These are phyloP conservation scores for Prenolepis imparis DNA, from an alignment of 2,888 invertebrate species.

Conservation along the genomic window DNA sequence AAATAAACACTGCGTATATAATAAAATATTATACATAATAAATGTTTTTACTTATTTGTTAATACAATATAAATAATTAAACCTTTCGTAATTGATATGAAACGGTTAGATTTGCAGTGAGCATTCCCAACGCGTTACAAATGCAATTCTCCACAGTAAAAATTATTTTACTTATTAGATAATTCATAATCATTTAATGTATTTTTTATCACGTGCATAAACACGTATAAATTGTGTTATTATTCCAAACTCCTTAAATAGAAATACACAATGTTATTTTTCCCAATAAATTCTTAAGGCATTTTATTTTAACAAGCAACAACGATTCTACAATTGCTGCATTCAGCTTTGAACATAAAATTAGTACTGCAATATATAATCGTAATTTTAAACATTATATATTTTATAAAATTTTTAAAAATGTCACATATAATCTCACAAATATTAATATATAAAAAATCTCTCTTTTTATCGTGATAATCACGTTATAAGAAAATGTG, in stretches of 20 bases:
- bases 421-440: not conserved
- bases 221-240: not conserved
- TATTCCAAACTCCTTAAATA: not conserved
- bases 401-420: slow-evolving; percentile 10
- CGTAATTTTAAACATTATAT: not conserved
- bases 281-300: slow-evolving; percentile 9
- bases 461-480: not conserved
- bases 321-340: slow-evolving; percentile 13
- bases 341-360: slow-evolving; percentile 10
- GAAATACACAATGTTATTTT: slow-evolving; percentile 4
- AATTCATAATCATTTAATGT: slow-evolving; percentile 12
- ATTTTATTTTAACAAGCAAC: slow-evolving; percentile 14
- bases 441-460: slow-evolving; percentile 29
- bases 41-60: slow-evolving; percentile 15
- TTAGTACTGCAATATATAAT: not conserved
- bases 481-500: not conserved
- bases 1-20: slow-evolving; percentile 46
- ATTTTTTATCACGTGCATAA: not conserved
- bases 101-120: slow-evolving; percentile 44
- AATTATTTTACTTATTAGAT: not conserved
- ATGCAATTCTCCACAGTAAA: slow-evolving; percentile 1
- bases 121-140: slow-evolving; percentile 41
- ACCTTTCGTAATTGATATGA: slow-evolving; percentile 21
- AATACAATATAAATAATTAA: not conserved
- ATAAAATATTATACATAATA: slow-evolving; percentile 40